phyloP scores from a whole-genome alignment of 1,140 invertebrate genomes.

The Aculops lycopersici region DNA sequence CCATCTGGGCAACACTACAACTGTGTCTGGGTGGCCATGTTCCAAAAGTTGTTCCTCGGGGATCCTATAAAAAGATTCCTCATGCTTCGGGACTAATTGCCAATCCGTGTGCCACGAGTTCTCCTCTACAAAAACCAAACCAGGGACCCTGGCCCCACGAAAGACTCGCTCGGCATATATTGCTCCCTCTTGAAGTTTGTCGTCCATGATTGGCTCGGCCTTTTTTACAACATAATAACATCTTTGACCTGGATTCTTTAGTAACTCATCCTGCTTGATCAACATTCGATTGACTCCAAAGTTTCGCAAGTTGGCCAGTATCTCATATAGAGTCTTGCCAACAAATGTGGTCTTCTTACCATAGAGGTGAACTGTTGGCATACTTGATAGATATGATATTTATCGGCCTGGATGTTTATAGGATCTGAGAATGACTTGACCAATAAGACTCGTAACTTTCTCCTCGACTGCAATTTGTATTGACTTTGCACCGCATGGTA shows the following conservation, averaged over 20 bases:
- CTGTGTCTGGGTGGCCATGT: neutral
- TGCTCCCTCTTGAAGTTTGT: constrained; percentile 4
- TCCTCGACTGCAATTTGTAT: no score
- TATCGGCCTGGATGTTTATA: no score
- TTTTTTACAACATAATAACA: constrained; percentile 8
- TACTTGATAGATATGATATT: neutral
- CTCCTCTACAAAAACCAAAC: constrained; percentile 1
- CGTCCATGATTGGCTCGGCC: constrained; percentile 9
- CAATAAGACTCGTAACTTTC: no score
- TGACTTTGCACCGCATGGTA: no score
- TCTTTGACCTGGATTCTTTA: constrained; percentile 3
- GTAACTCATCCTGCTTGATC: constrained; percentile 1
- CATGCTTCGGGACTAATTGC: constrained; percentile 8
- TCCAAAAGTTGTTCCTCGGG: constrained; percentile 2
- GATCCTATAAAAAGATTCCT: constrained; percentile 4
- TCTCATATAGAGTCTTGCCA: constrained; percentile 7
- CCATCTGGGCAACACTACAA: constrained; percentile 2
- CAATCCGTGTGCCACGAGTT: constrained; percentile 5
- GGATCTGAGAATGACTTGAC: no score
- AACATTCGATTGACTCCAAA: constrained; percentile 9
- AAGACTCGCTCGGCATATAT: constrained; percentile 6
- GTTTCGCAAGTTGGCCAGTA: constrained; percentile 9
- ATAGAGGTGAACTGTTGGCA: neutral
- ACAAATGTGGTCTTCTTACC: constrained; percentile 1
- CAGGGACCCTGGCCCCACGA: constrained; percentile 4